Conservation (phyloP, 1,140 invertebrate species). For the Himalopsyche phryganea region DNA sequence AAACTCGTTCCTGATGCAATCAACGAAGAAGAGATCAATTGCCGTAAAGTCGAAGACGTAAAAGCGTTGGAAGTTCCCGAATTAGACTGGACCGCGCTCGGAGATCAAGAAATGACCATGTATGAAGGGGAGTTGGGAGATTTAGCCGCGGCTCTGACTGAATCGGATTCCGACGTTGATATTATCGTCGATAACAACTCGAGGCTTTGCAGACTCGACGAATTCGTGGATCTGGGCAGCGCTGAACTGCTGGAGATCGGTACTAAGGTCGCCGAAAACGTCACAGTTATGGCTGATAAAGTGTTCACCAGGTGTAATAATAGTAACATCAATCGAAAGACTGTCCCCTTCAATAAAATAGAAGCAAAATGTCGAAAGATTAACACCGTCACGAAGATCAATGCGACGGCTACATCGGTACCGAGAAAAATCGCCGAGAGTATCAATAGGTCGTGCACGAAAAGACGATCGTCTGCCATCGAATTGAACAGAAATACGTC, state of each 20-base stretch:
- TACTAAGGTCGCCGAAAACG: constrained; percentile 40
- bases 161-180: constrained; percentile 43
- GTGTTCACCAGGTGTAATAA: constrained; percentile 13
- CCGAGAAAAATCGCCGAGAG: not conserved
- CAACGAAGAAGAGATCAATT: constrained; percentile 37
- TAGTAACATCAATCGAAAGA: constrained; percentile 23
- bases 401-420: not conserved
- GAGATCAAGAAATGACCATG: constrained; percentile 49
- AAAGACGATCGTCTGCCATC: constrained; percentile 24
- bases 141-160: constrained; percentile 38
- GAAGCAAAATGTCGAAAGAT: constrained; percentile 34
- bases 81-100: constrained; percentile 39
- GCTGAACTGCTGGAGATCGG: constrained; percentile 1
- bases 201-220: constrained; percentile 48
- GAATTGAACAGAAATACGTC: constrained; percentile 16
- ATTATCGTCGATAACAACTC: constrained; percentile 35
- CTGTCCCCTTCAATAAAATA: constrained; percentile 36
- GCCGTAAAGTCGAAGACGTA: constrained; percentile 21
- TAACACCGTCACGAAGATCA: not conserved
- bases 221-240: constrained; percentile 45
- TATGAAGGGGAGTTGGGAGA: constrained; percentile 44
- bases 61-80: constrained; percentile 15
- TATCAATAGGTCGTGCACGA: constrained; percentile 8
- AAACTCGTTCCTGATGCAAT: constrained; percentile 36
- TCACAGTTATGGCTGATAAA: constrained; percentile 25